Evolutionary conservation across 2,797 vertebrate genomes (phyloP), one percentile per base, ranked within the genome.

Genomic region (Spinus pinus): DNA sequence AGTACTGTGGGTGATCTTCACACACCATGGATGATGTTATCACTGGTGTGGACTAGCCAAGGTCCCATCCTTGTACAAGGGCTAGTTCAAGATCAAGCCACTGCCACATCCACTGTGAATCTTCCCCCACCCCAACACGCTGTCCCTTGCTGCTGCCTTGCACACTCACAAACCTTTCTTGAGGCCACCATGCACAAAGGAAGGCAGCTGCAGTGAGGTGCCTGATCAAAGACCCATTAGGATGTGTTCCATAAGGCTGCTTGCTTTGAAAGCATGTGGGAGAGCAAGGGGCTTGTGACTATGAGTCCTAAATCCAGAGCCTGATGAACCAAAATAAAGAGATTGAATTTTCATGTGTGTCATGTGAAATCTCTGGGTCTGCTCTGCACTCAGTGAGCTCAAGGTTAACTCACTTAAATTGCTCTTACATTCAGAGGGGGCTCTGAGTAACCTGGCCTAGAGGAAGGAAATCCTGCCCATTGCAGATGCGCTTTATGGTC

Each of bases 291-390:
- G 39, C n/a, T 86, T 62, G 24, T 0, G 8, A 51, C 31, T 30
- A 1, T 1, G 10, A 30, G 58, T 51, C 74, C 53, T 82, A 71
- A 79, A 69, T 5, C 33, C 65, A 67, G 57, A 80, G 53, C 21
- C 24, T 74, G 75, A 47, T 14, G 30, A 83, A 77, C 33, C 35
- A 77, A 75, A 96, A 96, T 96, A 97, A 90, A 97, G 46, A 89
- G 20, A 64, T 9, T 33, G 62, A 78, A 54, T 69, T 71, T 72
- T 57, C 12, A 5, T 1, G 7, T 1, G 30, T 72, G 33, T 41
- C 60, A 53, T 42, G 49, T 77, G 57, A 71, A 61, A 28, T 81
- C 69, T 69, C 35, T 74, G 65, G 11, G 16, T 66, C 57, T 54
- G 44, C 57, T 65, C 65, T 31, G 30, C 49, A 47, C 46, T 53